A percentile compares a stretch with the other conserved stretches of the same genome.
phyloP scores from a whole-genome alignment of 2,797 vertebrate species.

The Bradypus variegatus region DNA sequence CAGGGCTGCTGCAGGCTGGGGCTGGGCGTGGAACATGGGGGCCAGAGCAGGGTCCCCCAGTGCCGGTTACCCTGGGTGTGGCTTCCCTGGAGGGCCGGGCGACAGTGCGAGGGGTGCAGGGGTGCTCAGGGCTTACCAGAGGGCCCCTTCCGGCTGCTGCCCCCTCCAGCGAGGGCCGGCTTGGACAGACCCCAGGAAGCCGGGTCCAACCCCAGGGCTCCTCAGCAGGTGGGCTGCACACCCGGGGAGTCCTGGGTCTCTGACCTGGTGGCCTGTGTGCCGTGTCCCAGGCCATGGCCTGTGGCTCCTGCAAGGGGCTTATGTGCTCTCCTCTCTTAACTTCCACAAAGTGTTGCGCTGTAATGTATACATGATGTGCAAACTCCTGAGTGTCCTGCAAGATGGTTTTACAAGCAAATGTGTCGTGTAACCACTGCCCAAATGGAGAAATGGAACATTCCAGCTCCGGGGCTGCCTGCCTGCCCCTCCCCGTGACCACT shows the following conservation, averaged over 20 bases:
- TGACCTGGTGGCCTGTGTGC: neutral
- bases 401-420: neutral
- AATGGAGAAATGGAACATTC: neutral
- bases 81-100: neutral
- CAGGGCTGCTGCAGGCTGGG: too few species aligned
- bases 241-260: neutral
- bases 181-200: neutral
- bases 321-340: neutral
- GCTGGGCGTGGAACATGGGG: neutral
- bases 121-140: neutral
- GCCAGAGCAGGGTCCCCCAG: too few species aligned
- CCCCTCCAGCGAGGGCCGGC: neutral
- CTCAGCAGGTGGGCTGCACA: neutral
- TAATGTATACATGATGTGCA: neutral
- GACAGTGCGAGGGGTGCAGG: neutral
- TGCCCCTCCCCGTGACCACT: neutral
- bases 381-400: neutral
- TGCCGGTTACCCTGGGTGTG: neutral
- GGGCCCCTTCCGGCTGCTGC: too few species aligned
- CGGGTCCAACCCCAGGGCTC: neutral
- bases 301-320: neutral
- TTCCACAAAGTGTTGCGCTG: neutral
- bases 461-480: neutral
- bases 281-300: neutral
- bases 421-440: neutral